These are phyloP conservation scores for Pollenia labialis DNA, from an alignment of 2,888 invertebrate species.

Conservation along the genomic window DNA sequence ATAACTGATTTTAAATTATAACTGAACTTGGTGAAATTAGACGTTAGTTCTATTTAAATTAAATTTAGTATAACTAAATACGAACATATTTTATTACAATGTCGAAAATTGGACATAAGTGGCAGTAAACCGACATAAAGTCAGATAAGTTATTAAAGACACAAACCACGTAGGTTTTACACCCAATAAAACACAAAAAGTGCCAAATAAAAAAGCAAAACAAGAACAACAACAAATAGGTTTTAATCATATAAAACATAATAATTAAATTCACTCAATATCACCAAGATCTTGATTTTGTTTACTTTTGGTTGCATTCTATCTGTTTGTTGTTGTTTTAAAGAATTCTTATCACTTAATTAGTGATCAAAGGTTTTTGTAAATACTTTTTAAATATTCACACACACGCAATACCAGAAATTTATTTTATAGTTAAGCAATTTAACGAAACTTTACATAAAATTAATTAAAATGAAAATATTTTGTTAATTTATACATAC, in stretches of 20 bases:
- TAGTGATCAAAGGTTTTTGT: slow-evolving; percentile 42
- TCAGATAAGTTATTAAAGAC: too few relatives aligned
- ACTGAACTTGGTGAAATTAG: too few relatives aligned
- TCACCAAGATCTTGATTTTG: slow-evolving; percentile 6
- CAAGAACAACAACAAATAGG: neutral
- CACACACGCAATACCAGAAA: neutral
- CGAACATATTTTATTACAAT: too few relatives aligned
- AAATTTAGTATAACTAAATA: too few relatives aligned
- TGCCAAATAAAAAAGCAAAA: slow-evolving; percentile 39
- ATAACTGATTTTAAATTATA: too few relatives aligned
- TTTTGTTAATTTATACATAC: too few relatives aligned
- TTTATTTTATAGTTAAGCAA: neutral
- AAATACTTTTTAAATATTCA: neutral
- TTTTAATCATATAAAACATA: neutral
- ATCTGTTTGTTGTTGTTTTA: neutral
- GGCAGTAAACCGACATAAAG: too few relatives aligned
- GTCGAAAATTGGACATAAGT: too few relatives aligned
- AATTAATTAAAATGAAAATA: neutral
- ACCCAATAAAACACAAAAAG: slow-evolving; percentile 35
- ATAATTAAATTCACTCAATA: slow-evolving; percentile 29
- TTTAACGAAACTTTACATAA: neutral
- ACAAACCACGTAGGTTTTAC: too few relatives aligned
- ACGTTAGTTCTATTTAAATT: too few relatives aligned
- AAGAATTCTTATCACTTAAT: slow-evolving; percentile 45
- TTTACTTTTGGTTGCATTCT: slow-evolving; percentile 11